Conservation (phyloP, 2,797 vertebrate species). For the Muraenolepis orangiensis region DNA sequence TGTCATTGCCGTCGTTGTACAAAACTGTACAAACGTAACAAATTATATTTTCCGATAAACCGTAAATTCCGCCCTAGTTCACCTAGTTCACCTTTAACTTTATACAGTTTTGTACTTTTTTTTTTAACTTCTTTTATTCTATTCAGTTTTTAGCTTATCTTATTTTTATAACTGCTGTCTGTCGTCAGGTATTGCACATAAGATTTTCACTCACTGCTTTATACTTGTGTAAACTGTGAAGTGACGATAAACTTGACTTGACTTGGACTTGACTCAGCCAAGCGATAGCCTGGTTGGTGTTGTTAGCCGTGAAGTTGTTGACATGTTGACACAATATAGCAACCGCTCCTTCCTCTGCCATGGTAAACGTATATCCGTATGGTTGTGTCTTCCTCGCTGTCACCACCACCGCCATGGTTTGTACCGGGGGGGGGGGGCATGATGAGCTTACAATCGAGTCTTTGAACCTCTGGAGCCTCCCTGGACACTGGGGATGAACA, state of each 20-base stretch:
- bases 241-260: no score
- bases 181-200: no score
- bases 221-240: no score
- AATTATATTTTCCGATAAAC: not conserved
- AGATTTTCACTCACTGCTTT: no score
- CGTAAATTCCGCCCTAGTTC: not conserved
- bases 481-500: no score
- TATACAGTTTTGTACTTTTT: no score
- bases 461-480: conserved; percentile 25
- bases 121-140: no score
- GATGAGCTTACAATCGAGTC: conserved; percentile 42
- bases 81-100: no score
- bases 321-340: conserved; percentile 49
- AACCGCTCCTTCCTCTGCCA: conserved; percentile 37
- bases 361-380: conserved; percentile 42
- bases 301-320: not conserved
- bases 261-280: no score
- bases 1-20: not conserved
- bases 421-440: not conserved
- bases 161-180: no score
- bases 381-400: conserved; percentile 52
- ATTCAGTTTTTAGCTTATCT: no score
- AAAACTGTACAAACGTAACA: not conserved
- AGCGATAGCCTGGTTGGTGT: not conserved
- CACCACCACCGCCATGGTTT: conserved; percentile 55